Evolutionary conservation across 2,888 invertebrate genomes (phyloP), one percentile per base, ranked within the genome.

Genomic region (Parthenolecanium corni): DNA sequence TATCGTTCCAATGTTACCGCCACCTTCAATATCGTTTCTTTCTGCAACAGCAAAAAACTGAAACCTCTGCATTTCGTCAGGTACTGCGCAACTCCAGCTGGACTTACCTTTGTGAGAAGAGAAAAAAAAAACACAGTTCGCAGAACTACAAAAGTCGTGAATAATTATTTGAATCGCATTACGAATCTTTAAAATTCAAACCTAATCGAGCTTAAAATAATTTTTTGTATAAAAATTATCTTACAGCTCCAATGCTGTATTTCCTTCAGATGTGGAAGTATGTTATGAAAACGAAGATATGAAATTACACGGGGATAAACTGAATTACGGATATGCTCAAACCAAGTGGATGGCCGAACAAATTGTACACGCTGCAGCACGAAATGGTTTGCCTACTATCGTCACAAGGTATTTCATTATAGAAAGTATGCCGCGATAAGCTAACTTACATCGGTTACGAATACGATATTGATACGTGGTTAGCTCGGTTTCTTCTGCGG

Each of bases 311-410:
- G 66, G 64, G 1, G 44, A 66, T 23, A 52, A 66, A 21, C 63
- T 70, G 40, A 56, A 64, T 42, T 67, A 47, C 46, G 70, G 70
- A n/a, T 70, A 70, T 47, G 66, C 66, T 2, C 70, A 70, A 64
- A 67, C 69, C n/a, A 70, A 70, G 49, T 69, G 69, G 69, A 64
- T 69, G 3, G 65, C 70, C 3, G 70, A 70, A 56, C 68, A 70
- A 21, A 65, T 69, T 16, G 66, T 70, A 12, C 52, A 67, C 14
- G 25, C 62, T 40, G 69, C 69, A 18, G 47, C 63, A 24, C 56
- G 62, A 23, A 65, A 62, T 38, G 70, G 70, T 14, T 66, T 68
- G 16, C 70, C 70, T 14, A 64, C 65, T 40, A 64, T 66, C 11
- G 65, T 69, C 11, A 67, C 68, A 63, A 67, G 69, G 69, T 68